Evolutionary conservation across 2,888 invertebrate genomes (phyloP), one percentile per base, ranked within the genome.

Genomic region (Chrysodeixis includens): DNA sequence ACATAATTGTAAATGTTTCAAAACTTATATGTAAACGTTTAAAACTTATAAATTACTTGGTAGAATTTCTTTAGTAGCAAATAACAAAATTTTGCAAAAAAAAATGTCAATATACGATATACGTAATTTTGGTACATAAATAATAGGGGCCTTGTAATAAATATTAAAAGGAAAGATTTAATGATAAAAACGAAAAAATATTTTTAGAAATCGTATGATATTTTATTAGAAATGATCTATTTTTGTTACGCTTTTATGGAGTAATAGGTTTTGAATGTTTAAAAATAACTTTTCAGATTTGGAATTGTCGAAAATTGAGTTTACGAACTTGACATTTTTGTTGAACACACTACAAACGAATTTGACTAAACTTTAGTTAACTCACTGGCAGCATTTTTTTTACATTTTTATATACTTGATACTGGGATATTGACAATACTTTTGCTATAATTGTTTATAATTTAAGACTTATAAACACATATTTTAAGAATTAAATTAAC

Each of bases 221-320:
- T 87, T 88, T 89, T 89, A 76, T 87, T 86, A 87, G 83, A 90
- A 90, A 86, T 82, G 86, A 91, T 92, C 90, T 94, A 94, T 94
- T 94, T 93, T 94, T 94, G 93, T 93, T 94, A 94, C 91, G 90
- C 88, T 90, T 93, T 92, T 91, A 83, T 87, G 79, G 80, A 89
- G 78, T 84, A 88, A 88, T 88, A 83, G 88, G 86, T 87, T 88
- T 83, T 83, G 70, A 87, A 87, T 83, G 83, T 88, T 67, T 67
- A 68, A 65, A 78, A 61, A 70, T 76, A 78, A 79, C 74, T 3
- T 64, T 63, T 62, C 69, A 65, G 32, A 56, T 62, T 55, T 53
- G 14, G 16, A 54, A 46, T 53, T 20, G 65, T 67, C 71, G 65
- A 63, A 69, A 69, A 65, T 74, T 58, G 62, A 66, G 70, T 44